A percentile compares a stretch with the other conserved stretches of the same genome.
Evolutionary conservation across 2,888 invertebrate genomes (phyloP).

Genomic region (Drosophila austrosaltans): DNA sequence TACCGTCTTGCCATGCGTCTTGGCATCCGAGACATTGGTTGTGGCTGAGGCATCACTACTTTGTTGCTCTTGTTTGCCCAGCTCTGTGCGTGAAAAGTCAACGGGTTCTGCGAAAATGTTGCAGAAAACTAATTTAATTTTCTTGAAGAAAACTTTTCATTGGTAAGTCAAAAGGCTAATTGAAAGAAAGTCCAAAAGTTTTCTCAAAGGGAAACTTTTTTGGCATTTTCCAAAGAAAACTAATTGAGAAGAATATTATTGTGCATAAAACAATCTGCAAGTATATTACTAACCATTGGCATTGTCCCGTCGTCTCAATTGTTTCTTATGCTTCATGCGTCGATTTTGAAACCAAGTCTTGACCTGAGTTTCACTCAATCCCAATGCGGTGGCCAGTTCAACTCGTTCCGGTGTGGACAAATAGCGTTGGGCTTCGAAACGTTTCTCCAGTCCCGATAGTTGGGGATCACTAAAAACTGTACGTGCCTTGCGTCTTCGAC

Average conservation of each 20-base stretch:
- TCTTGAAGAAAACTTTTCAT: constrained; percentile 54
- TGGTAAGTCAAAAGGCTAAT: constrained; percentile 51
- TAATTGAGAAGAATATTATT: constrained; percentile 3
- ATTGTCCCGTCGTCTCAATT: constrained; percentile 85
- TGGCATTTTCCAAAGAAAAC: constrained; percentile 1
- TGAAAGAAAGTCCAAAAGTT: constrained; percentile 56
- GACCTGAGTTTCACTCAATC: constrained; percentile 97
- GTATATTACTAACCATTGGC: constrained; percentile 79
- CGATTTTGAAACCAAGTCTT: constrained; percentile 99
- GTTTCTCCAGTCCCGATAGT: constrained; percentile 93
- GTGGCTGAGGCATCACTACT: constrained; percentile 42
- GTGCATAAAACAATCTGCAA: not conserved
- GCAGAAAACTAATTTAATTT: constrained; percentile 67
- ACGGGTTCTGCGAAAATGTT: constrained; percentile 81
- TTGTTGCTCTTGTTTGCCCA: constrained; percentile 52
- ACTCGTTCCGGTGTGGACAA: constrained; percentile 98
- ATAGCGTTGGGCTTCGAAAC: constrained; percentile 96
- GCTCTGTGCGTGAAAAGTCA: constrained; percentile 83
- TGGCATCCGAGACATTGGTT: constrained; percentile 42
- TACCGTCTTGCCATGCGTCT: constrained; percentile 48
- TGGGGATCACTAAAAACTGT: constrained; percentile 95
- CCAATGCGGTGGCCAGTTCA: constrained; percentile 95
- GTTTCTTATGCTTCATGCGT: constrained; percentile 98
- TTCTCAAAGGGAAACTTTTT: constrained; percentile 54
- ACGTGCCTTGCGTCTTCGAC: constrained; percentile 96